Base-by-base conservation (phyloP, 2,797 vertebrate genomes). In the Ctenosaura bakeri region DNA sequence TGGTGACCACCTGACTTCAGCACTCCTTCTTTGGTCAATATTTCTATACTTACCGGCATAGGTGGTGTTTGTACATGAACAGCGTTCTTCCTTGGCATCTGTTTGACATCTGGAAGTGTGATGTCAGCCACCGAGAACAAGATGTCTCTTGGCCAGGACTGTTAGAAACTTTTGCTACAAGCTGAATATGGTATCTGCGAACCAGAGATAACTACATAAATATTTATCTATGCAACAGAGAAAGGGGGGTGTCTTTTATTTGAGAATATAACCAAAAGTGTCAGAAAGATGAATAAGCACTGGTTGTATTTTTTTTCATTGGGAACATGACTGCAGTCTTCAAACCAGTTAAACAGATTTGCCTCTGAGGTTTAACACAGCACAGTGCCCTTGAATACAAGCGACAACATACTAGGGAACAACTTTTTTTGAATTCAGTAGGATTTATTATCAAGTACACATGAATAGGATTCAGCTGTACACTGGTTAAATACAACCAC, bases 61-160 rank as follows among this genome's bases (percentile, higher is more conserved):
- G 89, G 42, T 62, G 90, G 73, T 16, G 38, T 87, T 94, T 42
- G 91, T 80, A 46, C 83, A 89, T 76, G 86, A 86, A 84, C 83
- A 66, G 10, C 56, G 78, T 92, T 89, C 83, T 93, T 93, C 16
- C 87, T 89, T 88, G 84, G 83, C 91, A 82, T 95, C 91, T 95
- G 94, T 52, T 91, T 94, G 91, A 93, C 94, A 95, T 94, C 94
- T 94, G 92, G 66, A 35, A 52, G 93, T 71, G 78, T 94, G 90
- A 73, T 3, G 0, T 87, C 91, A 93, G 90, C 69, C 38, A 80
- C 83, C 50, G 79, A 94, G 88, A 92, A 42, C 74, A 91, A 93
- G 94, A 94, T 56, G 81, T 91, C 86, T 92, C 91, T 92, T 94
- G 94, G 86, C 89, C 80, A 84, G 89, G 54, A 35, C n/a, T 89